Percentiles rank a stretch among this genome's conserved stretches.
Evolutionary conservation across 1,140 invertebrate genomes (phyloP).

Genomic region (Hypsibius dujardini): DNA sequence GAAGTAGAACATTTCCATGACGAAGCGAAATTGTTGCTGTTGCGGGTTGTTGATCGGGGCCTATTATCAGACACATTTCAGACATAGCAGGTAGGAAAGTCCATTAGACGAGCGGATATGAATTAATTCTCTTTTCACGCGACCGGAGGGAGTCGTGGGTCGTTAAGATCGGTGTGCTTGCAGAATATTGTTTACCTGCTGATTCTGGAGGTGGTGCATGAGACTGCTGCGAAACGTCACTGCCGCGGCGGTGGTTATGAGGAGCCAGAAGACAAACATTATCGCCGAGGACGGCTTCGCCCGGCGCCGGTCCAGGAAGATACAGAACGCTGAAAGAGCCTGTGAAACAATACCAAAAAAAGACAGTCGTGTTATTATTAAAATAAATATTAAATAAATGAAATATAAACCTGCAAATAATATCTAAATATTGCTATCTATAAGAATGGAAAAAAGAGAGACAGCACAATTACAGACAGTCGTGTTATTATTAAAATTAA

Average conservation of each 20-base stretch:
- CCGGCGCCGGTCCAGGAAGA: not conserved
- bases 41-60: too few species aligned
- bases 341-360: not conserved
- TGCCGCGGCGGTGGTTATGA: not conserved
- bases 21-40: not conserved
- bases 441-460: not conserved
- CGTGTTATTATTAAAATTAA: slow-evolving; percentile 6
- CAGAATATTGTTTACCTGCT: not conserved
- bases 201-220: too few species aligned
- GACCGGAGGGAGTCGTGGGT: not conserved
- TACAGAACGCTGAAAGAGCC: not conserved
- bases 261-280: slow-evolving; percentile 1
- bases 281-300: not conserved
- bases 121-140: not conserved
- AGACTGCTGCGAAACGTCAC: not conserved
- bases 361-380: not conserved
- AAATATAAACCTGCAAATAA: not conserved
- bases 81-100: not conserved
- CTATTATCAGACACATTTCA: too few species aligned
- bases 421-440: not conserved
- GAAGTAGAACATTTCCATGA: slow-evolving; percentile 3
- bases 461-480: not conserved
- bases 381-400: too few species aligned
- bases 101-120: not conserved
- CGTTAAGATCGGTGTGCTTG: not conserved